phyloP scores from a whole-genome alignment of 2,113 vertebrate species.

The Anguilla japonica region DNA sequence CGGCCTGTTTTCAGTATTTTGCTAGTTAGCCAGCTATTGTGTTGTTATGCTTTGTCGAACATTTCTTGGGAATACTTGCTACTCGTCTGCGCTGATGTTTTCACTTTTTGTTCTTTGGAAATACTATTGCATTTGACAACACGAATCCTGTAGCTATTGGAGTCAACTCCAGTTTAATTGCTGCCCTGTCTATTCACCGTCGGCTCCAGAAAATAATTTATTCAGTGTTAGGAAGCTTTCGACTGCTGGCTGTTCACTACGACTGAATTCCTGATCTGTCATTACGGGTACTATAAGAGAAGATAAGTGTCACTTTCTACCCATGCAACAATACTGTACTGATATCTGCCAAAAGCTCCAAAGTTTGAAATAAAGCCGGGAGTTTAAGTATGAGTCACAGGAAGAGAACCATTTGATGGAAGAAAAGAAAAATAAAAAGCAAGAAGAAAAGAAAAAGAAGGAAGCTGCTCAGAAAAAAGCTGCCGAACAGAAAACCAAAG shows the following conservation, averaged over 20 bases:
- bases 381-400: too few species aligned
- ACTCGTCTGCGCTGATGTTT: not conserved
- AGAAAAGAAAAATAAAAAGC: too few species aligned
- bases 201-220: not conserved
- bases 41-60: not conserved
- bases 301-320: not conserved
- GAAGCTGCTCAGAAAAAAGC: too few species aligned
- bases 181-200: not conserved
- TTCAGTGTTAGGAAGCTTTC: not conserved
- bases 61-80: constrained; percentile 19
- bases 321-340: constrained; percentile 5
- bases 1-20: constrained; percentile 34
- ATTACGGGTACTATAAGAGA: constrained; percentile 6
- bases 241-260: not conserved
- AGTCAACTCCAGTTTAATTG: not conserved
- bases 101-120: not conserved
- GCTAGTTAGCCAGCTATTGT: constrained; percentile 20
- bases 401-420: too few species aligned
- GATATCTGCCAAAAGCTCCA: constrained; percentile 4
- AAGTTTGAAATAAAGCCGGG: not conserved
- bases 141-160: not conserved
- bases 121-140: not conserved
- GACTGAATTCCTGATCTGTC: not conserved
- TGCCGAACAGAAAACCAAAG: too few species aligned
- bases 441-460: too few species aligned